Conservation (phyloP, 2,113 vertebrate species). For the Ceratotherium simum region DNA sequence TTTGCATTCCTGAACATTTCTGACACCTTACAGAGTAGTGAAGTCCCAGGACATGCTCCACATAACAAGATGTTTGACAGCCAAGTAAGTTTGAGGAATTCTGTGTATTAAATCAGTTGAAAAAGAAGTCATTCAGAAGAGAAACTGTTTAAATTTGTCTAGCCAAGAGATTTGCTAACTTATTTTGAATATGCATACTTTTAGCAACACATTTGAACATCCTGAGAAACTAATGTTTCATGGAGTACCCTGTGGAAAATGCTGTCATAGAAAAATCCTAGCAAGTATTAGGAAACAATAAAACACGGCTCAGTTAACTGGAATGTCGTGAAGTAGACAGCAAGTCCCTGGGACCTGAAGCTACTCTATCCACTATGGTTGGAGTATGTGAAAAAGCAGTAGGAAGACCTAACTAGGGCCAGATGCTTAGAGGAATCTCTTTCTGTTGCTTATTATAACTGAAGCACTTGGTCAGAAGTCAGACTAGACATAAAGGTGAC, state of each 20-base stretch:
- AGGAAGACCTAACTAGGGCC: background rate
- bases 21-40: background rate
- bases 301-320: background rate
- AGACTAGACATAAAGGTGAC: background rate
- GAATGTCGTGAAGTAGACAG: background rate
- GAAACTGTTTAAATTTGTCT: conserved; percentile 22
- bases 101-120: conserved; percentile 18
- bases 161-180: conserved; percentile 11
- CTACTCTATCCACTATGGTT: background rate
- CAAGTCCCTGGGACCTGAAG: background rate
- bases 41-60: background rate
- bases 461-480: background rate
- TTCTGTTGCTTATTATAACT: background rate
- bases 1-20: conserved; percentile 16
- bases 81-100: conserved; percentile 20
- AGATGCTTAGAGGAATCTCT: background rate
- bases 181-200: background rate
- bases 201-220: background rate
- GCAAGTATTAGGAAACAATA: background rate
- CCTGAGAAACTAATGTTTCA: background rate
- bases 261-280: background rate
- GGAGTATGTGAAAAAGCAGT: background rate
- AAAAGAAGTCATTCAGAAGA: conserved; percentile 37
- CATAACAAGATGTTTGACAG: conserved; percentile 6
- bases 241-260: background rate